Evolutionary conservation across 2,797 vertebrate genomes (phyloP), one percentile per base, ranked within the genome.

Genomic region (Danio albolineatus): DNA sequence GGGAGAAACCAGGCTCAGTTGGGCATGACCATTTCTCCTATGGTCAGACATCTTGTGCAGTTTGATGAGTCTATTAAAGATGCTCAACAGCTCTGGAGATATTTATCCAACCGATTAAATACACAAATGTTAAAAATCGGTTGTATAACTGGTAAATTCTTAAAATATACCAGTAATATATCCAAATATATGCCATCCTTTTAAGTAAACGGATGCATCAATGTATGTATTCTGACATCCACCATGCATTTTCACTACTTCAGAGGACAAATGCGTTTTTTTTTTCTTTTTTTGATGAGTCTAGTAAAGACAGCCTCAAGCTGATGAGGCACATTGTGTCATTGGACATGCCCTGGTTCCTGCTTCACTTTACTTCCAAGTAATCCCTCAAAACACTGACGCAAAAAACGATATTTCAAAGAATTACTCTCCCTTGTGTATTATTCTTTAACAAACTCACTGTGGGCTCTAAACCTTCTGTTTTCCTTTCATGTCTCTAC

Each of bases 391-490:
- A 51, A 10, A 46, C 46, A 69, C 39, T 41, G 51, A 79, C 17
- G 21, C 28, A 49, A 61, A n/a, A 13, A 61, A 53, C 21, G 1
- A 28, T 3, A 28, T 28, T 1, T 28, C 28, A 28, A 28, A 28
- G 0, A 44, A 46, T 61, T 54, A n/a, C 38, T 13, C n/a, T 56
- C 44, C 14, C 17, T 44, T 28, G 6, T 10, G 10, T 43, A 7
- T 43, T 48, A 61, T 76, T 44, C 51, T 64, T 56, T 46, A 6
- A 39, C 43, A 65, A 62, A 76, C 67, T 77, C 65, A n/a, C 66
- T n/a, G n/a, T 56, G 49, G 43, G 28, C 39, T 38, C 43, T 73
- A 39, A 65, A 77, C 56, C 12, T 57, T 61, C 38, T 62, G 7
- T 48, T 61, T 67, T 43, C 2, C 53, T 48, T 61, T 76, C 38